Conservation (phyloP, 2,888 invertebrate species). For the Drosophila paucipuncta region DNA sequence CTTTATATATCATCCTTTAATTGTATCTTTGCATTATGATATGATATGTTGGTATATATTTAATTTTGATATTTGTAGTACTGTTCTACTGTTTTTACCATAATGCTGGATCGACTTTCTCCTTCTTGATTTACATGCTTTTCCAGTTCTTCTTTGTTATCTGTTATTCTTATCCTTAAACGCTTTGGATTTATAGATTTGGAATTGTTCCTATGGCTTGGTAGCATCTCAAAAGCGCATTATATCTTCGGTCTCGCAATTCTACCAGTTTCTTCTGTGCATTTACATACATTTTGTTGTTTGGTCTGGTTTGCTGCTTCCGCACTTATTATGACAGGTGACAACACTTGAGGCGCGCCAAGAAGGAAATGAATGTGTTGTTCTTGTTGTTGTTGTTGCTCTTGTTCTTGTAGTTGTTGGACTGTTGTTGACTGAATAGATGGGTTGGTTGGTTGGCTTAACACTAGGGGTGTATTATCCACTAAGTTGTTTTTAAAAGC, state of each 20-base stretch:
- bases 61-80: not conserved
- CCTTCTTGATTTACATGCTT: not conserved
- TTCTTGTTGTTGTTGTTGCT: constrained; percentile 36
- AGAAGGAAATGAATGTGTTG: constrained; percentile 77
- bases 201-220: not conserved
- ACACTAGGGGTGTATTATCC: constrained; percentile 80
- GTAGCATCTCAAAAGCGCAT: constrained; percentile 16
- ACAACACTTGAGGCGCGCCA: constrained; percentile 82
- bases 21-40: not conserved
- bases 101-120: not conserved
- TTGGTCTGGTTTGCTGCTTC: constrained; percentile 45
- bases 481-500: constrained; percentile 82
- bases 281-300: not conserved
- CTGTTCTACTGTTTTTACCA: not conserved
- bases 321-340: constrained; percentile 82
- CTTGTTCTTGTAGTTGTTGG: constrained; percentile 8
- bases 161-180: not conserved
- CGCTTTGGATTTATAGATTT: not conserved
- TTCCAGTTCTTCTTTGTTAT: not conserved
- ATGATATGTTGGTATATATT: not conserved
- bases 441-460: constrained; percentile 66
- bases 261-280: constrained; percentile 2
- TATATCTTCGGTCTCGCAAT: constrained; percentile 19
- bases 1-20: not conserved
- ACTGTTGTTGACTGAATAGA: constrained; percentile 20